Evolutionary conservation across 64 coral and sea anemone genomes (phyloP).

Genomic region (Montipora capricornis): DNA sequence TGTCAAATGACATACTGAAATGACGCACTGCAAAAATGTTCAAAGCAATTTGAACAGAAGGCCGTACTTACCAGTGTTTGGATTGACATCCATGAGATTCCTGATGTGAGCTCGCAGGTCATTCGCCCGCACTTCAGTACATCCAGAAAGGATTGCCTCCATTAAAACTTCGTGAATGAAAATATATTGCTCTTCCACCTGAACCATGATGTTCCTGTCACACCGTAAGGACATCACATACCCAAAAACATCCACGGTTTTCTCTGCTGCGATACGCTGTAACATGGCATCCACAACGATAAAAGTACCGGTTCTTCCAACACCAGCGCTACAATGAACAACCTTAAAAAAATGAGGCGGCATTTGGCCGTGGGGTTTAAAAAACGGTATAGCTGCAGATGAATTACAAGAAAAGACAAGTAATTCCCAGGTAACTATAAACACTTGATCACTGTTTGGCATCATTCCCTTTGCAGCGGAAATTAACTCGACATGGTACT

Average conservation of each 20-base stretch:
- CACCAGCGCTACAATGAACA: slow-evolving; percentile 84
- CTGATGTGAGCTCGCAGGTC: slow-evolving; percentile 73
- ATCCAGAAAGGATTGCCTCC: slow-evolving; percentile 86
- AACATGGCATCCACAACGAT: slow-evolving; percentile 85
- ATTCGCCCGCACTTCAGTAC: slow-evolving; percentile 84
- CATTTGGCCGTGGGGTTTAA: too few species aligned
- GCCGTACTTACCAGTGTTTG: slow-evolving; percentile 57
- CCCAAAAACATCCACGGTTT: slow-evolving; percentile 75
- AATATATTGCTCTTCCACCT: slow-evolving; percentile 89
- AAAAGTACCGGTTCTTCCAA: slow-evolving; percentile 89
- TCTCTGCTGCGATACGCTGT: slow-evolving; percentile 71
- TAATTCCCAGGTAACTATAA: too few species aligned
- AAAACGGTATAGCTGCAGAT: neutral
- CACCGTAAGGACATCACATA: slow-evolving; percentile 71
- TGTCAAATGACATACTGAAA: neutral
- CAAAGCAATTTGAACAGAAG: neutral
- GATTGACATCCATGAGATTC: slow-evolving; percentile 64
- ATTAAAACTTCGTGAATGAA: slow-evolving; percentile 88
- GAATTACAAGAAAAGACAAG: too few species aligned
- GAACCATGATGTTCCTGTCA: slow-evolving; percentile 93
- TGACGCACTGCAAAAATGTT: neutral
- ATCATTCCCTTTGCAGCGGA: too few species aligned
- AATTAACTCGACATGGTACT: too few species aligned
- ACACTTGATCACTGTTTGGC: too few species aligned
- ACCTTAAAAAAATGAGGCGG: slow-evolving; percentile 30